Base-by-base conservation (phyloP, 2,888 invertebrate species). In the Strigamia crassipes region DNA sequence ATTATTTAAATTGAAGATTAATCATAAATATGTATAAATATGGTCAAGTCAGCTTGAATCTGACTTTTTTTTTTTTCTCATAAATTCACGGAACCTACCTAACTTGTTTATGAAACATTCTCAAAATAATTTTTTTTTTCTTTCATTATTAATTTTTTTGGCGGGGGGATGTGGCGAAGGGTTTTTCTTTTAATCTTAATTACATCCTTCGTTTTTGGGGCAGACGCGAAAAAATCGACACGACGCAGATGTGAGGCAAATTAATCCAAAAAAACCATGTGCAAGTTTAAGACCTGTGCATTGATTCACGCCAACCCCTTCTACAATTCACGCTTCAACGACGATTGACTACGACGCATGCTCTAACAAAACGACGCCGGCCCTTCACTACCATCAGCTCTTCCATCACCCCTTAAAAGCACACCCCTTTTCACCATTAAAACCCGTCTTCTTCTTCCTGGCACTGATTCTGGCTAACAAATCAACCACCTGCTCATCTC, bases 381-480 rank as follows among this genome's bases (percentile, higher is more conserved):
- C 61, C 61, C 61, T 23, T 61, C 23, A 23, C 61, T 15, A 23
- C 61, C 61, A 61, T 61, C 61, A 61, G 23, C 61, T 61, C 61
- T 61, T 61, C 61, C 61, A 61, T 61, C 61, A 61, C 61, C 23
- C 61, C n/a, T 61, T 61, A 61, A 61, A 61, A 12, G 61, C 23
- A 61, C 34, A 34, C 34, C 61, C 61, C 61, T 61, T 61, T 61
- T 61, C 61, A 61, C 61, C 61, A 61, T 61, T 61, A 61, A 61
- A 61, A 42, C 42, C 42, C 42, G 42, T 61, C 23, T 61, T 61
- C 23, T 61, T 61, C 61, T n/a, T n/a, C n/a, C 23, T 61, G 61
- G 61, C 61, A 18, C 61, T 61, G 61, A 61, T 61, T 61, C 61
- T 61, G 61, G 61, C 61, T 61, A 61, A 61, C 61, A 61, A 61